These are phyloP conservation scores for Ostrea edulis DNA, from an alignment of 1,140 invertebrate genomes.

Conservation along the genomic window DNA sequence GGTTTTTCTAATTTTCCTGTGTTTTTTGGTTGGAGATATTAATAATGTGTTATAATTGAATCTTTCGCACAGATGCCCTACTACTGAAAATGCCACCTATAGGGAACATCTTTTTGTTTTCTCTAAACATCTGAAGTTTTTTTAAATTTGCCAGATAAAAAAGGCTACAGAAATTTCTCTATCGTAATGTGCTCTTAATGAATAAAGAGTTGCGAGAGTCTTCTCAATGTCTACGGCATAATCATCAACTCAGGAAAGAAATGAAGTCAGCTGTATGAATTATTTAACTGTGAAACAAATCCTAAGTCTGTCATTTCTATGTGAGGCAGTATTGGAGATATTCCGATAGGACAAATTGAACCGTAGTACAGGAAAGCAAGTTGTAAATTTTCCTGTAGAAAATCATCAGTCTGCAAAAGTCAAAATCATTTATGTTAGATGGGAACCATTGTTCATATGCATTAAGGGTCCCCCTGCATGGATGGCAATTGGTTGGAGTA, in stretches of 20 bases:
- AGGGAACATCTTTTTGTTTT: slow-evolving; percentile 12
- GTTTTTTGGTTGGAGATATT: background rate
- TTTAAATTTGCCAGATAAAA: slow-evolving; percentile 11
- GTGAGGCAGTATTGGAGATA: background rate
- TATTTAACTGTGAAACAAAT: background rate
- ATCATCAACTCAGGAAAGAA: background rate
- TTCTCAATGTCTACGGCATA: background rate
- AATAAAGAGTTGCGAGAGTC: background rate
- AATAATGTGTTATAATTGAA: slow-evolving; percentile 27
- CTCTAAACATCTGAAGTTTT: slow-evolving; percentile 32
- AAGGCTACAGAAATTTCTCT: background rate
- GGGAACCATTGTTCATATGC: slow-evolving; percentile 15
- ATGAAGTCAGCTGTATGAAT: background rate
- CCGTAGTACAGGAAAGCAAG: background rate
- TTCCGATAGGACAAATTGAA: background rate
- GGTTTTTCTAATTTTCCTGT: slow-evolving; percentile 6
- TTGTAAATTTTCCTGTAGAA: background rate
- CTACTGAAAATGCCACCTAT: slow-evolving; percentile 7
- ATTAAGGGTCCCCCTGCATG: slow-evolving; percentile 31
- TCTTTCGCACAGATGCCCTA: background rate
- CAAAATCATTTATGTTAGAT: slow-evolving; percentile 3
- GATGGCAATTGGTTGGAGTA: background rate
- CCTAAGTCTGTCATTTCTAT: background rate
- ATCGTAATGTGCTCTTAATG: background rate
- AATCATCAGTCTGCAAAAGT: background rate